Conservation (phyloP, 2,797 vertebrate species). For the Garrulus glandarius region DNA sequence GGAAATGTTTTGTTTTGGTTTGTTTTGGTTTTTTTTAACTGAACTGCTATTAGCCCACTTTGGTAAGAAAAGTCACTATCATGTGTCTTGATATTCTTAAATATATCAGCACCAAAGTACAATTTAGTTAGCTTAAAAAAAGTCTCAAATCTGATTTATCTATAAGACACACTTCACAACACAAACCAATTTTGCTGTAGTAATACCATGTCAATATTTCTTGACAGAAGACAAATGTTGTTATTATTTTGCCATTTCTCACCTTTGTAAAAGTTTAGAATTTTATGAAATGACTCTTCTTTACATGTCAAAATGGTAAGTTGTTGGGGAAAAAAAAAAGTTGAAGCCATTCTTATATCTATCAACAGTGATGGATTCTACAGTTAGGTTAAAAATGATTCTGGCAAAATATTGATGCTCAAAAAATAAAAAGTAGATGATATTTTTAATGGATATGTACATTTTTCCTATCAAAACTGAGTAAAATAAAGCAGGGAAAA, state of each 20-base stretch:
- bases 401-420: slow-evolving; percentile 35
- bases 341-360: slow-evolving; percentile 52
- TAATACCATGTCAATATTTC: slow-evolving; percentile 91
- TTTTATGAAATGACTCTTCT: slow-evolving; percentile 81
- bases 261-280: slow-evolving; percentile 84
- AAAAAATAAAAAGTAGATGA: slow-evolving; percentile 34
- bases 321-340: slow-evolving; percentile 73
- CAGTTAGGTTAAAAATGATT: slow-evolving; percentile 53
- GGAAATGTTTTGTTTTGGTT: neutral
- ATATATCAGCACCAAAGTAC: slow-evolving; percentile 45
- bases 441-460: slow-evolving; percentile 50
- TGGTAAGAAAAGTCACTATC: neutral
- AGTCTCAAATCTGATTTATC: slow-evolving; percentile 84
- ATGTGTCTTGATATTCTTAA: slow-evolving; percentile 30
- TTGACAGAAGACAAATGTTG: slow-evolving; percentile 95
- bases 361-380: slow-evolving; percentile 79
- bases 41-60: slow-evolving; percentile 4
- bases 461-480: slow-evolving; percentile 6
- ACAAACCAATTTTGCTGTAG: slow-evolving; percentile 92
- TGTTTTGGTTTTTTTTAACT: neutral
- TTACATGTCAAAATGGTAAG: slow-evolving; percentile 83
- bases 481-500: neutral
- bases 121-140: slow-evolving; percentile 66
- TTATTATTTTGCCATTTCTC: slow-evolving; percentile 93
- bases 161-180: slow-evolving; percentile 87